Evolutionary conservation across 30 jellyfish, hydroid and myxozoan genomes (phyloP).

Genomic region (Hydractinia symbiolongicarpus): DNA sequence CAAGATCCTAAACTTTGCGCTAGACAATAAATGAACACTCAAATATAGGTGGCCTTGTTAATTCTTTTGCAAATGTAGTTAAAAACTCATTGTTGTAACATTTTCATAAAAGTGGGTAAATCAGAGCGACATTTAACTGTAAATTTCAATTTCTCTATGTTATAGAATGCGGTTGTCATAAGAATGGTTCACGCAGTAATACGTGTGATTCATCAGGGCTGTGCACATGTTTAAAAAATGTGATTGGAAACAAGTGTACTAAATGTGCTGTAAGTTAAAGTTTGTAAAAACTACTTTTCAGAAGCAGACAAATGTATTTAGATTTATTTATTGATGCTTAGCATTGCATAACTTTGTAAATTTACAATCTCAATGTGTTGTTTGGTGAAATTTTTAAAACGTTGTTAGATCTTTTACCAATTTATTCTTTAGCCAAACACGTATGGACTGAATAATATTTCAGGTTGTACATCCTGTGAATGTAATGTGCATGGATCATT

Average conservation of each 20-base stretch:
- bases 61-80: too few relatives aligned
- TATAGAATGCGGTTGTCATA: constrained; percentile 56
- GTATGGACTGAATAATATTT: constrained; percentile 48
- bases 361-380: too few relatives aligned
- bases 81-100: neutral
- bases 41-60: too few relatives aligned
- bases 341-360: too few relatives aligned
- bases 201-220: constrained; percentile 64
- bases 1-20: too few relatives aligned
- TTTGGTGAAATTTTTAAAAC: too few relatives aligned
- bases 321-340: neutral
- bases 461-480: constrained; percentile 61
- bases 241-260: constrained; percentile 50
- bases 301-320: neutral
- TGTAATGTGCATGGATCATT: constrained; percentile 63
- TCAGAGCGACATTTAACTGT: neutral
- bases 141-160: neutral
- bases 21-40: too few relatives aligned
- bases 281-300: neutral
- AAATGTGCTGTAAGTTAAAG: constrained; percentile 42
- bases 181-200: constrained; percentile 43
- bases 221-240: constrained; percentile 53
- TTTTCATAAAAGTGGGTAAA: neutral
- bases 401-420: too few relatives aligned
- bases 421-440: constrained; percentile 34